These are phyloP conservation scores for Parasteatoda tepidariorum DNA, from an alignment of 1,140 invertebrate species.

Conservation along the genomic window DNA sequence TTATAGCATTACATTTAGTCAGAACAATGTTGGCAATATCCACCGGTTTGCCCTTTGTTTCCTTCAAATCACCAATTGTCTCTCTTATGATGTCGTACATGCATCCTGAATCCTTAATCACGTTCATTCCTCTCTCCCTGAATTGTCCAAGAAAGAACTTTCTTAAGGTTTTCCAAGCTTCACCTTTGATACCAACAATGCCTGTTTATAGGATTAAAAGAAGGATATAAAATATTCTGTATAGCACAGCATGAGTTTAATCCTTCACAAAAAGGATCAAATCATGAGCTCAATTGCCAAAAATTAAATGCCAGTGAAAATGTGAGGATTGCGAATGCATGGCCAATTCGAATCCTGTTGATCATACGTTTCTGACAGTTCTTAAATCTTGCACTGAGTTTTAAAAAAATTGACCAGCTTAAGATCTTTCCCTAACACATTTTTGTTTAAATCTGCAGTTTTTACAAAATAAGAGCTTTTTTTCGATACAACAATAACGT, in stretches of 20 bases:
- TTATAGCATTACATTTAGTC: not conserved
- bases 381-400: too few relatives aligned
- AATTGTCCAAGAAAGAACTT: not conserved
- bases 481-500: too few relatives aligned
- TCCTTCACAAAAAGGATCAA: too few relatives aligned
- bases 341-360: too few relatives aligned
- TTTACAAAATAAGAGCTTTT: too few relatives aligned
- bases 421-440: too few relatives aligned
- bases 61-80: not conserved
- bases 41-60: not conserved
- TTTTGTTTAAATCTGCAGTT: too few relatives aligned
- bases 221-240: not conserved
- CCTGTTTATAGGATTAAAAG: not conserved
- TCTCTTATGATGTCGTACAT: not conserved
- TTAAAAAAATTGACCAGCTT: too few relatives aligned
- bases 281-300: too few relatives aligned
- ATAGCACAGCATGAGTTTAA: not conserved
- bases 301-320: too few relatives aligned
- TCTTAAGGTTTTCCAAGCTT: not conserved
- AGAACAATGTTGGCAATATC: not conserved
- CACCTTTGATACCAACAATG: not conserved
- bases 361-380: too few relatives aligned
- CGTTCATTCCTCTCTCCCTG: not conserved
- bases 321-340: too few relatives aligned
- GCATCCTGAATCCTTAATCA: not conserved